phyloP scores from a whole-genome alignment of 2,113 vertebrate species.

The Heterotis niloticus region DNA sequence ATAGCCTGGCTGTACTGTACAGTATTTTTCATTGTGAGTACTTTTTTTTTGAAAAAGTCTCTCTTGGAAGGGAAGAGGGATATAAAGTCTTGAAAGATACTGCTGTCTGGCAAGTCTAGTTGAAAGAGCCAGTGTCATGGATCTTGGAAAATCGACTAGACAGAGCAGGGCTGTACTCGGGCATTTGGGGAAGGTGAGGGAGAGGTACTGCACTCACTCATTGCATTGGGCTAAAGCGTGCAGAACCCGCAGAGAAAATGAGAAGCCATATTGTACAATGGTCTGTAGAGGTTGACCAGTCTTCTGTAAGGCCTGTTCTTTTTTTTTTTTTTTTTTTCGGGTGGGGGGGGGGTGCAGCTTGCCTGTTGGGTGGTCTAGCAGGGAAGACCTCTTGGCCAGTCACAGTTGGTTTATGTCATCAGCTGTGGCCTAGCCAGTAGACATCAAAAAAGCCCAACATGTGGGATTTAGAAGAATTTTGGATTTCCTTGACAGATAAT shows the following conservation, averaged over 20 bases:
- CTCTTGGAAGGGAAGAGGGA: constrained; percentile 18
- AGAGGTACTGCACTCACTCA: neutral
- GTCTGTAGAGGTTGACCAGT: constrained; percentile 26
- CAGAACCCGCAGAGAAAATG: neutral
- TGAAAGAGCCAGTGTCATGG: constrained; percentile 29
- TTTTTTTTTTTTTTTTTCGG: too few relatives aligned
- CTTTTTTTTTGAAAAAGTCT: constrained; percentile 9
- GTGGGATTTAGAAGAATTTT: constrained; percentile 42
- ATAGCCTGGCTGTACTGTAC: constrained; percentile 57
- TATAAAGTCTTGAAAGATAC: constrained; percentile 17
- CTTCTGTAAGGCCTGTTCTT: constrained; percentile 30
- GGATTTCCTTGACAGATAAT: constrained; percentile 66
- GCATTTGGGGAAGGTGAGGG: neutral
- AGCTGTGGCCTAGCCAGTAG: constrained; percentile 42
- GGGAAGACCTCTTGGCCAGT: constrained; percentile 43
- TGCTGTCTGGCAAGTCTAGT: constrained; percentile 12
- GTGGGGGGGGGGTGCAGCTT: constrained; percentile 2
- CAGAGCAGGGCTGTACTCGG: constrained; percentile 11
- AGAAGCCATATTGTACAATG: constrained; percentile 25
- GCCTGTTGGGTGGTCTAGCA: constrained; percentile 49
- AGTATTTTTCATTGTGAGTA: constrained; percentile 52
- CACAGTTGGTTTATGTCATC: constrained; percentile 38
- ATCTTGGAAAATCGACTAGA: constrained; percentile 24
- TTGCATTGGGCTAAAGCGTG: neutral
- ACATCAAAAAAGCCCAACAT: constrained; percentile 40